Evolutionary conservation across 35 echinoderm and acorn worm species (phyloP), one percentile per base, ranked within the genome.

Genomic region (Ptychodera flava): DNA sequence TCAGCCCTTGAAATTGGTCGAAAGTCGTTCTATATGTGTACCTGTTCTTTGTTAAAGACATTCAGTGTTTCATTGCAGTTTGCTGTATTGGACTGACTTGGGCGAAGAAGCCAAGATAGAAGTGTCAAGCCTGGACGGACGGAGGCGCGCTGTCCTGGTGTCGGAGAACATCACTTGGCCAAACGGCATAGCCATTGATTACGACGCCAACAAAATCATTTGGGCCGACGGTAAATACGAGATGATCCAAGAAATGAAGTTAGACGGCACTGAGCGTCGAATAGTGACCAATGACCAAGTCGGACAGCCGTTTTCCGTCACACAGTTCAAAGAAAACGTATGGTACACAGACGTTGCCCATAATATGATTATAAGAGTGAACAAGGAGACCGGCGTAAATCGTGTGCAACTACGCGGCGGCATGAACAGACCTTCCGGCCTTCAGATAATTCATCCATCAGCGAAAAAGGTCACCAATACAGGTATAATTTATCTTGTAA

Each of bases 21-120:
- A n/a, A n/a, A n/a, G n/a, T n/a, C n/a, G n/a, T n/a, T n/a, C n/a
- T n/a, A n/a, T n/a, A n/a, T n/a, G n/a, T n/a, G n/a, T n/a, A n/a
- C n/a, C n/a, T n/a, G n/a, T n/a, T n/a, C n/a, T n/a, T n/a, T n/a
- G n/a, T n/a, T n/a, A n/a, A n/a, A n/a, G n/a, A n/a, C n/a, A n/a
- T n/a, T n/a, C n/a, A n/a, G n/a, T n/a, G n/a, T 79, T 34, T 82
- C 38, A 27, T 76, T 38, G 35, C 37, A 99, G 96, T 78, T 82
- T 88, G 37, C 78, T 99, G 14, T 99, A 99, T 78, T 99, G 96
- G 96, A 99, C 90, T 34, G 93, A 94, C 76, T 78, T 86, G 37
- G 88, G 82, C 6, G 78, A 78, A 81, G 33, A 78, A 0, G 76
- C 45, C 0, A 99, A 91, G 80, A 99, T 99, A 12, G 90, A 92